phyloP scores from a whole-genome alignment of 2,797 vertebrate genomes.

The Apogon hyalosoma region DNA sequence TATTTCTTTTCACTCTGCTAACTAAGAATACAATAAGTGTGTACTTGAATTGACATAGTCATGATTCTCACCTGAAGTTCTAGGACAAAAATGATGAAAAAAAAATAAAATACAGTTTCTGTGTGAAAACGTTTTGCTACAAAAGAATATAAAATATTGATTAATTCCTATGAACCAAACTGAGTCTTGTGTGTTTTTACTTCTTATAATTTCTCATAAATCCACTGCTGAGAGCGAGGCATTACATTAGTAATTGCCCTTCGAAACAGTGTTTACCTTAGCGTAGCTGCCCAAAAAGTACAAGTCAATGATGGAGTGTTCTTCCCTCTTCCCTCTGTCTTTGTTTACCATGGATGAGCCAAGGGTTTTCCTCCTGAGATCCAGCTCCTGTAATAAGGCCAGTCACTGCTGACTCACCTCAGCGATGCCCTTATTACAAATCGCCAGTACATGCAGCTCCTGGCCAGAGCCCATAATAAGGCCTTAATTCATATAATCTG shows the following conservation, averaged over 20 bases:
- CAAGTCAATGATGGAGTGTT: conserved; percentile 34
- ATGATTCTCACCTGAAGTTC: conserved; percentile 88
- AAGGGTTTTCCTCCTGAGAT: conserved; percentile 65
- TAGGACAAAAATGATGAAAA: conserved; percentile 73
- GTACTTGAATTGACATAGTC: conserved; percentile 80
- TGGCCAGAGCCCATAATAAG: conserved; percentile 77
- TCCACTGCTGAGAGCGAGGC: conserved; percentile 5
- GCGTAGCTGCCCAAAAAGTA: conserved; percentile 2
- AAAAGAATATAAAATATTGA: conserved; percentile 84
- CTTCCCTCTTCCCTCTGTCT: conserved; percentile 37
- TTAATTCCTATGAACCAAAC: conserved; percentile 79
- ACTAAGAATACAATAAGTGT: conserved; percentile 74
- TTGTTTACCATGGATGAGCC: conserved; percentile 58
- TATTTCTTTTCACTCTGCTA: conserved; percentile 60
- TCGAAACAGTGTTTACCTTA: neutral
- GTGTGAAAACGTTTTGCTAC: conserved; percentile 89
- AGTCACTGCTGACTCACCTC: conserved; percentile 78
- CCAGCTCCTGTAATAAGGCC: conserved; percentile 75
- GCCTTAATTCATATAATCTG: conserved; percentile 83
- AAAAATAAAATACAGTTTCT: conserved; percentile 78
- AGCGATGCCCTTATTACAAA: conserved; percentile 80
- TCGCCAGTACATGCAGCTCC: conserved; percentile 75
- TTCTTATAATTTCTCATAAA: conserved; percentile 25
- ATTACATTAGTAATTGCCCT: conserved; percentile 23
- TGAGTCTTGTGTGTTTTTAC: conserved; percentile 66